Evolutionary conservation across 2,797 vertebrate genomes (phyloP).

Genomic region (Characodon lateralis): DNA sequence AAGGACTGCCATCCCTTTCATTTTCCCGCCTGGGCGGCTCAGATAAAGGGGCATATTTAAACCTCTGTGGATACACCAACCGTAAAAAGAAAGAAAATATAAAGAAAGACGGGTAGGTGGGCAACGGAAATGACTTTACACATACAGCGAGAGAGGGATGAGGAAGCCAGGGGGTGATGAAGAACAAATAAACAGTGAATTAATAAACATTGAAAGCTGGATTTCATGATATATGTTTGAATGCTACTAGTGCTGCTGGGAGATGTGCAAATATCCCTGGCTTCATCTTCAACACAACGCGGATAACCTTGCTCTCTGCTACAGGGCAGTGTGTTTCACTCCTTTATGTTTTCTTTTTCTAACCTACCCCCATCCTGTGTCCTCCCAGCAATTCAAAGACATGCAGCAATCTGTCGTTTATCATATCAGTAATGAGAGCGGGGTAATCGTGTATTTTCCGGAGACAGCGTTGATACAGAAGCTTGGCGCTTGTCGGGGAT

Average conservation of each 20-base stretch:
- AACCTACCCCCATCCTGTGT: conserved; percentile 6
- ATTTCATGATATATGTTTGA: conserved; percentile 17
- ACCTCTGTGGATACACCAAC: conserved; percentile 72
- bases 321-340: conserved; percentile 52
- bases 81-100: conserved; percentile 50
- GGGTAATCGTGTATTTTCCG: conserved; percentile 80
- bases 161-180: conserved; percentile 15
- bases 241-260: conserved; percentile 26
- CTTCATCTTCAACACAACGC: conserved; percentile 41
- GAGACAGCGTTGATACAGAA: conserved; percentile 78
- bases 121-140: conserved; percentile 62
- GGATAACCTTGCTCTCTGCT: conserved; percentile 55
- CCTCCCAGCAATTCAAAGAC: conserved; percentile 67
- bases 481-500: conserved; percentile 78
- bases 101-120: conserved; percentile 56
- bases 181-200: conserved; percentile 41
- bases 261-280: conserved; percentile 40
- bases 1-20: conserved; percentile 80
- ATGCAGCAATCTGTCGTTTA: conserved; percentile 72
- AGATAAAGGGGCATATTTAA: conserved; percentile 84
- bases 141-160: conserved; percentile 13
- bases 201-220: conserved; percentile 40
- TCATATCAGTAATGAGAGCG: conserved; percentile 80
- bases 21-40: conserved; percentile 79
- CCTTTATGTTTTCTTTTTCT: conserved; percentile 36